Evolutionary conservation across 2,797 vertebrate species (phyloP).

Genomic region (Poecilia gillii): DNA sequence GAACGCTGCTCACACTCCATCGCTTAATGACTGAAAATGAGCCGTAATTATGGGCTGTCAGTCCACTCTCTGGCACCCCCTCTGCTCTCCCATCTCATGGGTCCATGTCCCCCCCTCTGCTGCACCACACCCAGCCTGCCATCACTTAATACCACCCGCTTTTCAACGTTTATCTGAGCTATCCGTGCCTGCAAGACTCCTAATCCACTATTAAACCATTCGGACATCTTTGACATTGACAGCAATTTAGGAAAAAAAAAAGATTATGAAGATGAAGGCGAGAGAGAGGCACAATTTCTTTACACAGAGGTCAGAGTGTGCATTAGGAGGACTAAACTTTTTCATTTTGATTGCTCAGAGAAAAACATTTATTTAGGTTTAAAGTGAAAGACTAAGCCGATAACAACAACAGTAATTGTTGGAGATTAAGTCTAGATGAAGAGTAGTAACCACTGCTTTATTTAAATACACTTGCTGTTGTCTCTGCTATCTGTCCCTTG

Average conservation of each 20-base stretch:
- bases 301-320: neutral
- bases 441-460: constrained; percentile 15
- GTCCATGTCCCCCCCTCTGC: constrained; percentile 68
- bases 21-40: constrained; percentile 84
- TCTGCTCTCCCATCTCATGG: constrained; percentile 71
- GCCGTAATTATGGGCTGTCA: constrained; percentile 83
- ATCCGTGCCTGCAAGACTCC: constrained; percentile 5
- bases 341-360: neutral
- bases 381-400: neutral
- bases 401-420: neutral
- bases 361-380: neutral
- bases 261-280: neutral
- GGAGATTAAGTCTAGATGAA: constrained; percentile 32
- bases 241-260: neutral
- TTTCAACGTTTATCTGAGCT: constrained; percentile 35
- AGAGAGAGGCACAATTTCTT: neutral
- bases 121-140: constrained; percentile 65
- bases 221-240: constrained; percentile 11
- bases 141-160: constrained; percentile 52
- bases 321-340: neutral
- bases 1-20: constrained; percentile 75
- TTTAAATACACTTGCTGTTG: constrained; percentile 33
- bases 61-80: constrained; percentile 73
- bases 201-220: neutral
- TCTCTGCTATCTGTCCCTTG: constrained; percentile 33